These are phyloP conservation scores for Thymelicus sylvestris DNA, from an alignment of 2,888 invertebrate species.

Conservation along the genomic window DNA sequence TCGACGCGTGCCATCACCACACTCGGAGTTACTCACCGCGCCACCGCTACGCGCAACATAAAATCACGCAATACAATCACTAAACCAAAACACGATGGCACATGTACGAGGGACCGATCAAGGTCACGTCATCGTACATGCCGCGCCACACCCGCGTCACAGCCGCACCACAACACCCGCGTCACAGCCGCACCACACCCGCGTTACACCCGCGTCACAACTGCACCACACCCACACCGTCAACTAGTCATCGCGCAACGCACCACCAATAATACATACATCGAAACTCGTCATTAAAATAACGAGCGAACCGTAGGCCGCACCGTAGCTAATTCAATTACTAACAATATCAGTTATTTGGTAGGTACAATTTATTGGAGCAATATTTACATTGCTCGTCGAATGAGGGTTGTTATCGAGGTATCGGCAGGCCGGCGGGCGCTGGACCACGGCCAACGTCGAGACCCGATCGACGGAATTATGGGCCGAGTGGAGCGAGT, in stretches of 20 bases:
- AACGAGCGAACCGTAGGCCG: slow-evolving; percentile 25
- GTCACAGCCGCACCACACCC: neutral
- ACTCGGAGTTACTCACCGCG: neutral
- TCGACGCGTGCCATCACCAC: neutral
- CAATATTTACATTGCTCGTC: slow-evolving; percentile 24
- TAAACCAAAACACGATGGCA: neutral
- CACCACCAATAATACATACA: slow-evolving; percentile 18
- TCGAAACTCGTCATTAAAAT: slow-evolving; percentile 29
- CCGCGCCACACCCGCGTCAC: neutral
- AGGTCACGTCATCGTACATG: neutral
- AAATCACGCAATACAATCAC: neutral
- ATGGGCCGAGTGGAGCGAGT: neutral
- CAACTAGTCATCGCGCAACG: slow-evolving; percentile 3
- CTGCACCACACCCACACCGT: neutral
- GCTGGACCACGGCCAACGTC: slow-evolving; percentile 17
- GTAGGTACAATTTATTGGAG: slow-evolving; percentile 27
- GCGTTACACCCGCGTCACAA: too few species aligned
- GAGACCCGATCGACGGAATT: slow-evolving; percentile 10
- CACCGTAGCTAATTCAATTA: slow-evolving; percentile 28
- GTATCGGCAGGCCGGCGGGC: neutral
- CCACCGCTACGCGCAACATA: too few species aligned
- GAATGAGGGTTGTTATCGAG: slow-evolving; percentile 14
- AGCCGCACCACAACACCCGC: neutral
- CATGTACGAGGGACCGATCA: neutral
- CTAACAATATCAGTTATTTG: slow-evolving; percentile 27